Evolutionary conservation across 1,140 invertebrate species (phyloP).

Genomic region (Pinna nobilis): DNA sequence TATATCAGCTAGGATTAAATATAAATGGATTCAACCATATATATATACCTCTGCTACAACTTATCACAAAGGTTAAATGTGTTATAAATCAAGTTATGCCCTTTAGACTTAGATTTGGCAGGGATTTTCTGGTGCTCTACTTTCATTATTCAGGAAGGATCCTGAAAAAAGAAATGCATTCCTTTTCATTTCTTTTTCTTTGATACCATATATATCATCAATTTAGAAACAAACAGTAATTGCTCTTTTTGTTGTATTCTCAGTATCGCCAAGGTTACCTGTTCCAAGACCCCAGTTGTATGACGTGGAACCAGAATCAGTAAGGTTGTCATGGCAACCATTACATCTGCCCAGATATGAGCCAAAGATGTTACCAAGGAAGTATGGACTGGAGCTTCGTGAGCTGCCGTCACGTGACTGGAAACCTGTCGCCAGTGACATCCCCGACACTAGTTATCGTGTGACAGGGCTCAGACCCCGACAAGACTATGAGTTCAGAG

Average conservation of each 20-base stretch:
- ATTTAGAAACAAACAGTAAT: too few species aligned
- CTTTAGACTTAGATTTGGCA: background rate
- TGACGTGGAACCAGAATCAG: conserved; percentile 62
- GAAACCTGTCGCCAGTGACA: conserved; percentile 49
- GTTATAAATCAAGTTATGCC: too few species aligned
- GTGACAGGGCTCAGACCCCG: conserved; percentile 87
- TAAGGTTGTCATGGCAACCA: conserved; percentile 66
- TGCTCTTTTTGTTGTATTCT: background rate
- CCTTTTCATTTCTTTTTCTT: too few species aligned
- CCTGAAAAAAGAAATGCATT: too few species aligned
- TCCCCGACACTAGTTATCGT: conserved; percentile 51
- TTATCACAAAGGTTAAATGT: too few species aligned
- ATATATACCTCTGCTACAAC: too few species aligned
- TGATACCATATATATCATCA: too few species aligned
- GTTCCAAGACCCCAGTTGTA: conserved; percentile 58
- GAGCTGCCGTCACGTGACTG: conserved; percentile 58
- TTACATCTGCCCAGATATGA: conserved; percentile 19
- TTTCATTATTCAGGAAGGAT: too few species aligned
- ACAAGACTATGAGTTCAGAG: conserved; percentile 97
- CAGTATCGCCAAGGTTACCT: conserved; percentile 9
- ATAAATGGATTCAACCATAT: too few species aligned
- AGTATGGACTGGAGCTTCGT: conserved; percentile 56
- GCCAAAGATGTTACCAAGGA: conserved; percentile 7
- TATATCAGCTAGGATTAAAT: too few species aligned
- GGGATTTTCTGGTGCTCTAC: background rate